Evolutionary conservation across 2,113 vertebrate species (phyloP).

Genomic region (Xiphorhynchus elegans): DNA sequence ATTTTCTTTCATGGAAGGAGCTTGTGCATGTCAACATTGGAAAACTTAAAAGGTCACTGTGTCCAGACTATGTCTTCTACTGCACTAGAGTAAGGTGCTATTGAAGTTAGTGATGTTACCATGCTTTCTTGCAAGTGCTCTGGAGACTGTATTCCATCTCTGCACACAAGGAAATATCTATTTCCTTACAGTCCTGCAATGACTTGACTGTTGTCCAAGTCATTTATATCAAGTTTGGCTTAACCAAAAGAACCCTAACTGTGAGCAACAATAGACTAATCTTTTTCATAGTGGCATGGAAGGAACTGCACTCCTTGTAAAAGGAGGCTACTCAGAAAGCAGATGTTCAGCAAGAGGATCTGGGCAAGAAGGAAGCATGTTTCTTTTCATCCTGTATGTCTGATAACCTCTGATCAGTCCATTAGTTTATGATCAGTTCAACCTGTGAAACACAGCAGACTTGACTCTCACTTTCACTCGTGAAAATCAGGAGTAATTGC

Average conservation of each 20-base stretch:
- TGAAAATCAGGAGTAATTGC: neutral
- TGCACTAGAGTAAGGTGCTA: neutral
- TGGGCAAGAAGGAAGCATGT: neutral
- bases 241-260: neutral
- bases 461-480: neutral
- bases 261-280: neutral
- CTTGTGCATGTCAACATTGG: neutral
- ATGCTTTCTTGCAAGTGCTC: neutral
- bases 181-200: neutral
- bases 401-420: neutral
- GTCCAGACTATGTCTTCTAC: neutral
- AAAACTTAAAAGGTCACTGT: neutral
- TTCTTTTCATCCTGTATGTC: neutral
- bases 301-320: neutral
- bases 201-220: neutral
- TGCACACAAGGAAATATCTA: neutral
- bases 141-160: neutral
- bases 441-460: neutral
- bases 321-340: neutral
- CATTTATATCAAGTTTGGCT: neutral
- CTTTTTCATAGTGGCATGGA: rapidly evolving
- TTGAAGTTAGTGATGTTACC: neutral
- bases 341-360: neutral
- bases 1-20: neutral
- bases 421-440: neutral